Base-by-base conservation (phyloP, 2,113 vertebrate species). In the Turdus rufiventris region DNA sequence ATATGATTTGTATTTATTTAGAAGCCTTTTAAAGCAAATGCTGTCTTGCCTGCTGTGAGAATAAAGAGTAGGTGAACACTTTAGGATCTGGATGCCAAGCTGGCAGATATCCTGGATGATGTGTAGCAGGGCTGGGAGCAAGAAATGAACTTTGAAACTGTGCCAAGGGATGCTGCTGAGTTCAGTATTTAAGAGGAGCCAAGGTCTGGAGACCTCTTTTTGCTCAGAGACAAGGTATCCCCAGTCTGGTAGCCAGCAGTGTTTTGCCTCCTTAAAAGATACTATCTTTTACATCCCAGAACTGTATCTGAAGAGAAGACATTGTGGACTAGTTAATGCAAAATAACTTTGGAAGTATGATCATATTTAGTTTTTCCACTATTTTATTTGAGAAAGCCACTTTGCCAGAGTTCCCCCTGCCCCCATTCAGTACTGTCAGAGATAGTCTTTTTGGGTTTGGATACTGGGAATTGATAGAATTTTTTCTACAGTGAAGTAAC, bases 81-180 rank as follows among this genome's bases (percentile, higher is more conserved):
- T 58, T 2, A 25, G 68, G 84, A n/a, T 71, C 45, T 67, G 62
- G 38, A 42, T 96, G 92, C 85, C 85, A 93, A 93, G 72, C 71
- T 96, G 94, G 85, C 94, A 93, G 71, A 58, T 73, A 47, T 83
- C 82, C 88, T 83, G 68, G 40, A 45, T 86, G 88, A 68, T 85
- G 91, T 40, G n/a, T 51, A 63, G 77, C 61, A 87, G 54, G 61
- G n/a, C 68, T 54, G 60, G 56, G 60, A 94, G 92, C 9, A 31
- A 90, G 90, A 72, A 85, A 50, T 38, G 33, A 95, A 38, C 38
- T 29, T 4, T 66, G 75, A 83, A 93, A 34, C 34, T 43, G 34
- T n/a, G 60, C 81, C 74, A 82, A 81, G 76, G 71, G 60, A 51
- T 88, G 71, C 63, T 90, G 14, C 75, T 9, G 47, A 66, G 60